Base-by-base conservation (phyloP, 2,113 vertebrate genomes). In the Plectropomus leopardus region DNA sequence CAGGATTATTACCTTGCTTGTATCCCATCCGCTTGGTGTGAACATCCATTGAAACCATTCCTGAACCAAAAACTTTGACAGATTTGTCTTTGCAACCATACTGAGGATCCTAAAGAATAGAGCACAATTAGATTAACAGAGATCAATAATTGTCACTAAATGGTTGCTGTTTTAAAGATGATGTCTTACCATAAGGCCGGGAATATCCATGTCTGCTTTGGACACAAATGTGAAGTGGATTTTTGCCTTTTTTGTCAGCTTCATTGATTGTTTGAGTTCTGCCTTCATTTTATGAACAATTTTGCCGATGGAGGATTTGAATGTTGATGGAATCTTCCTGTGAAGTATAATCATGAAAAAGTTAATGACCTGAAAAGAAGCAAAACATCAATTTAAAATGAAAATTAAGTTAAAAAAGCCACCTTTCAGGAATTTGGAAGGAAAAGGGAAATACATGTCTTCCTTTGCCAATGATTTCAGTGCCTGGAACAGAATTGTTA, bases 381-480 rank as follows among this genome's bases (percentile, higher is more conserved):
- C 15, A 11, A 0, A 34, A 0, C 24, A 44, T 0, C 16, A 23
- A 51, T 28, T 1, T 58, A 4, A 72, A 26, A 50, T 11, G 28
- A 4, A 11, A 4, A 66, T 0, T 0, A 3, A 5, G 15, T 21
- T 42, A 1, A 0, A 7, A 65, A 4, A 63, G 15, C 51, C 48
- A 93, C 94, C 88, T 76, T 32, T 92, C 64, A 14, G 93, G 93
- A 79, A 95, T 89, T 19, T 67, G 78, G 63, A 94, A 94, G 3
- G 0, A 72, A 78, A 95, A 94, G 19, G 92, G 90, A 57, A 19
- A 94, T 2, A 74, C 50, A 4, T 95, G 89, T n/a, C 19, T 83
- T 80, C 94, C 93, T 78, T 68, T 73, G 1, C 16, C 40, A 50
- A 95, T 50, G 26, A 87, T 54, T 32, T 83, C 80, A 23, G 67